Conservation (phyloP, 2,888 invertebrate genomes). For the Leucozona laternaria region DNA sequence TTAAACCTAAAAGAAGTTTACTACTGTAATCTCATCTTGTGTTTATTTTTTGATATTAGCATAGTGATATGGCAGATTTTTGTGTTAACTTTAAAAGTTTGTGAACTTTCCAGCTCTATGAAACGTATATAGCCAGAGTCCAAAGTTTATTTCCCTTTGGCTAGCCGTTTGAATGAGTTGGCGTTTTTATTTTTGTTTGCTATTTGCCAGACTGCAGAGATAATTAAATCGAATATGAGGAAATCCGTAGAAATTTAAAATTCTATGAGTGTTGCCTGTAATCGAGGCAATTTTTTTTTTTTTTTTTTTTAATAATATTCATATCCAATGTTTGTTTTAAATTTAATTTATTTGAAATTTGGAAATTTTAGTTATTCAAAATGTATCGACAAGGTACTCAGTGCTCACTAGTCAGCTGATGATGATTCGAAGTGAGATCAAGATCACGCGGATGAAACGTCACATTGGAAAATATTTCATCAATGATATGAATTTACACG, state of each 20-base stretch:
- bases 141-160: slow-evolving; percentile 18
- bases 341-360: too few relatives aligned
- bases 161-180: slow-evolving; percentile 8
- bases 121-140: not conserved
- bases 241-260: not conserved
- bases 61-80: not conserved
- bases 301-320: not conserved
- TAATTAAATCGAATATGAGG: not conserved
- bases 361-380: too few relatives aligned
- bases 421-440: too few relatives aligned
- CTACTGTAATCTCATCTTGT: not conserved
- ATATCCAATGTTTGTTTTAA: not conserved
- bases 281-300: not conserved
- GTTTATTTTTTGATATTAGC: not conserved
- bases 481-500: too few relatives aligned
- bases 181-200: not conserved
- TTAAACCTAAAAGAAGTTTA: not conserved
- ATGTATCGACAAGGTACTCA: too few relatives aligned
- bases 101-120: not conserved
- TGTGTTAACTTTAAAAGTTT: not conserved
- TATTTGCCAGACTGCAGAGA: not conserved
- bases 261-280: not conserved
- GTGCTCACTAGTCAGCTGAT: too few relatives aligned
- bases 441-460: too few relatives aligned
- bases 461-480: too few relatives aligned